These are phyloP conservation scores for Theropithecus gelada DNA, from an alignment of 2,113 vertebrate genomes.

Conservation along the genomic window DNA sequence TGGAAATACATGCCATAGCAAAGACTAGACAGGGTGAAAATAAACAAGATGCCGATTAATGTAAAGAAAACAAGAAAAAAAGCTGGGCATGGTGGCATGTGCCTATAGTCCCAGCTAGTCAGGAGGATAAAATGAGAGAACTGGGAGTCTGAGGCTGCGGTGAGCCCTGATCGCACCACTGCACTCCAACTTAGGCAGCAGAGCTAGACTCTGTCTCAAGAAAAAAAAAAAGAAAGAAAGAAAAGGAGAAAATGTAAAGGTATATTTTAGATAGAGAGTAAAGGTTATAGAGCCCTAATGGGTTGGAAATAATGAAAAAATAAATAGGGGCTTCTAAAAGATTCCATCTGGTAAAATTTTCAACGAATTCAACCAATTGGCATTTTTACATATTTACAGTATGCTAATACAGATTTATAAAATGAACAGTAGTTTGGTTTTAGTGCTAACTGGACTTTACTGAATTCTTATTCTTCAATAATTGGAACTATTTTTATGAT, in stretches of 20 bases:
- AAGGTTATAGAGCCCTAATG: neutral
- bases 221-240: neutral
- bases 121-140: neutral
- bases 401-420: neutral
- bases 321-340: neutral
- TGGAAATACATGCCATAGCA: neutral
- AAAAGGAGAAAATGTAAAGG: neutral
- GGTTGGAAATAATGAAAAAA: constrained; percentile 4
- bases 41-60: neutral
- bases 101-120: neutral
- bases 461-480: neutral
- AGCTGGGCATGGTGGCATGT: neutral
- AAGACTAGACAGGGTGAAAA: constrained; percentile 22
- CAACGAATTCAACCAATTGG: neutral
- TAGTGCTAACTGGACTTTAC: neutral
- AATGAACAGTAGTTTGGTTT: neutral
- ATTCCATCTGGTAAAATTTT: constrained; percentile 35
- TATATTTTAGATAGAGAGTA: neutral
- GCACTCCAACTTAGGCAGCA: neutral
- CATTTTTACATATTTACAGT: constrained; percentile 6
- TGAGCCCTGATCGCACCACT: neutral
- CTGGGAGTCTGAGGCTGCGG: neutral
- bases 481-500: neutral
- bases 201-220: neutral
- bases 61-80: neutral